These are phyloP conservation scores for Montipora cactus DNA, from an alignment of 64 coral and sea anemone genomes.

Conservation along the genomic window DNA sequence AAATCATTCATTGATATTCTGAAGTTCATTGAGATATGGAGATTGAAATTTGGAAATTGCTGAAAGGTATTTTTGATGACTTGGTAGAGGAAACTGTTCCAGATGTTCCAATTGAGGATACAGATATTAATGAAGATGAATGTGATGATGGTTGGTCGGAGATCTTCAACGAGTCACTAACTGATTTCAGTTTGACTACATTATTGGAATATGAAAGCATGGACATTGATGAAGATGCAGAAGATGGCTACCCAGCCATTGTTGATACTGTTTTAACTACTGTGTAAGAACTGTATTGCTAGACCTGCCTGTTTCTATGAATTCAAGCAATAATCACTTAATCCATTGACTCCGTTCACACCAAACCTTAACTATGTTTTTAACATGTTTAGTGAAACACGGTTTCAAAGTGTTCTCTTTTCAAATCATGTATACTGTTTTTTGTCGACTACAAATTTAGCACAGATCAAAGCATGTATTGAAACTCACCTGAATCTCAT, in stretches of 20 bases:
- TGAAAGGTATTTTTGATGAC: neutral
- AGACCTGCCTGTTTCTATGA: too few species aligned
- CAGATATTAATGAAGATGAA: slow-evolving; percentile 7
- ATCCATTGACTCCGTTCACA: too few species aligned
- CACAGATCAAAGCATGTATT: too few species aligned
- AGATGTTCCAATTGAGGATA: neutral
- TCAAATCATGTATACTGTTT: too few species aligned
- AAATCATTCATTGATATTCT: neutral
- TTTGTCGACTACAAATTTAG: too few species aligned
- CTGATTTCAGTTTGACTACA: neutral
- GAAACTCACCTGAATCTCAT: too few species aligned
- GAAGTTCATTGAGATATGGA: neutral
- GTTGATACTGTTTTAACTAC: neutral
- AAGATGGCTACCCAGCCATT: neutral
- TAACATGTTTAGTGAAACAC: too few species aligned
- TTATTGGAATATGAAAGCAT: neutral
- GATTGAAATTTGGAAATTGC: neutral
- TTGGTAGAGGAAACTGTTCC: neutral
- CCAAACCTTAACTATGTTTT: too few species aligned
- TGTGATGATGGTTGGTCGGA: neutral
- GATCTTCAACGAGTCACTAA: neutral
- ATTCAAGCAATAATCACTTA: too few species aligned
- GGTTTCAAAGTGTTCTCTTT: too few species aligned
- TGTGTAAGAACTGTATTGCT: neutral
- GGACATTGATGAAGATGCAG: slow-evolving; percentile 9